These are phyloP conservation scores for Ligdia adustata DNA, from an alignment of 2,888 invertebrate genomes.

Conservation along the genomic window DNA sequence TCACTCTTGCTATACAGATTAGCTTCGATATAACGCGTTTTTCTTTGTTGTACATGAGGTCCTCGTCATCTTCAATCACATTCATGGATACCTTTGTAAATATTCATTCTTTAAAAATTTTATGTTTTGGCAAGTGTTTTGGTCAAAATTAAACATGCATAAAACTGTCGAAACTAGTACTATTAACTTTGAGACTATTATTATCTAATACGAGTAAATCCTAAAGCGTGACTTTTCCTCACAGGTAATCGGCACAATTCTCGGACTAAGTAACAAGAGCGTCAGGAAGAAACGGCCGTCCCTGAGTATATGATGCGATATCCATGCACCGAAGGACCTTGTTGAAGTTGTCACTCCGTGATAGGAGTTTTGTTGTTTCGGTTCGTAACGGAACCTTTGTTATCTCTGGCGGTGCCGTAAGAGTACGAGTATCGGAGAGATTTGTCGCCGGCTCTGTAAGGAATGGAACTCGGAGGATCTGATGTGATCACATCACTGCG, in stretches of 20 bases:
- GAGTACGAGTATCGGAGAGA: slow-evolving; percentile 52
- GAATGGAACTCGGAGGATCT: slow-evolving; percentile 39
- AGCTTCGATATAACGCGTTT: no score
- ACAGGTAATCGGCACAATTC: slow-evolving; percentile 88
- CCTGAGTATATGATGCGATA: slow-evolving; percentile 87
- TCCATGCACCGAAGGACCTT: slow-evolving; percentile 47
- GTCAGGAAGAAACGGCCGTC: slow-evolving; percentile 91
- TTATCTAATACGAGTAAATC: no score
- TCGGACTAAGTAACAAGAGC: slow-evolving; percentile 90
- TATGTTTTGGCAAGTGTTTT: no score
- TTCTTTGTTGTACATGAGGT: no score
- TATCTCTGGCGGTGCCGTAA: slow-evolving; percentile 54
- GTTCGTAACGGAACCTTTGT: slow-evolving; percentile 61
- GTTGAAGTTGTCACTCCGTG: slow-evolving; percentile 64
- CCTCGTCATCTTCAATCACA: no score
- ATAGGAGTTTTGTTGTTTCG: slow-evolving; percentile 72
- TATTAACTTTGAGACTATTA: no score
- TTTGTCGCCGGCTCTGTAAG: slow-evolving; percentile 46
- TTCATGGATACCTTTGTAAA: no score
- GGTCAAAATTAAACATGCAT: no score
- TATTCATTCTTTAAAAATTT: no score
- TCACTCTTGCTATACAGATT: neutral
- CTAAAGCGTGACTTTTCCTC: slow-evolving; percentile 30
- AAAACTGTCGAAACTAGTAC: no score
- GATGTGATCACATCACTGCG: slow-evolving; percentile 43